Conservation (phyloP, 2,888 invertebrate species). For the Orthosia gracilis region DNA sequence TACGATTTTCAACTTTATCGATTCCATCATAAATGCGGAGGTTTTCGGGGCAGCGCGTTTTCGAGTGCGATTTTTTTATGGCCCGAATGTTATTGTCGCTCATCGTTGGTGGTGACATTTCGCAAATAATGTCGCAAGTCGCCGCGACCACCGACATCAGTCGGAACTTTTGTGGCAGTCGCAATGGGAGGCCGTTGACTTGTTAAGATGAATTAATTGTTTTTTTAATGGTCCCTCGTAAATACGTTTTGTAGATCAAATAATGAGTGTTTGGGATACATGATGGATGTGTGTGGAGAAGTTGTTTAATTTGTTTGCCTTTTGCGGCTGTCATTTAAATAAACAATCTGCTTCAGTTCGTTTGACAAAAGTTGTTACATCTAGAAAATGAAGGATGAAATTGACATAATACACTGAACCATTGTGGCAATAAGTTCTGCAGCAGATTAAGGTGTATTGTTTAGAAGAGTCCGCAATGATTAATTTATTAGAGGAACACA, state of each 20-base stretch:
- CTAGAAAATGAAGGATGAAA: background rate
- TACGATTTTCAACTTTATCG: conserved; percentile 58
- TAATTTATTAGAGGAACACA: background rate
- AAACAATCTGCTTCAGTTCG: background rate
- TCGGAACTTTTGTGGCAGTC: conserved; percentile 75
- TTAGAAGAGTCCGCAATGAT: no score
- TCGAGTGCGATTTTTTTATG: conserved; percentile 52
- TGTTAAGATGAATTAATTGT: conserved; percentile 69
- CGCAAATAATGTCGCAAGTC: conserved; percentile 79
- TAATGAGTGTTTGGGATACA: conserved; percentile 30
- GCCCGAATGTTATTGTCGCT: conserved; percentile 73
- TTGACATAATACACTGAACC: background rate
- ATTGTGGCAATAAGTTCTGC: background rate
- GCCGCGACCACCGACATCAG: conserved; percentile 73
- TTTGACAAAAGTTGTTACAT: background rate
- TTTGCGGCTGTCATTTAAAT: background rate
- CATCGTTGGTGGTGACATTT: conserved; percentile 82
- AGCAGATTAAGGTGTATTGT: background rate
- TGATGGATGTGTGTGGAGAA: conserved; percentile 41
- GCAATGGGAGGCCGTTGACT: conserved; percentile 69
- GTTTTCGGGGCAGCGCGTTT: background rate
- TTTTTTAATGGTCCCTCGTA: conserved; percentile 50
- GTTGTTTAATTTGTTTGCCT: conserved; percentile 10
- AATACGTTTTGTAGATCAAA: conserved; percentile 54
- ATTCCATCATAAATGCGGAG: background rate